phyloP scores from a whole-genome alignment of 1,140 invertebrate genomes.

The Radopholus similis region DNA sequence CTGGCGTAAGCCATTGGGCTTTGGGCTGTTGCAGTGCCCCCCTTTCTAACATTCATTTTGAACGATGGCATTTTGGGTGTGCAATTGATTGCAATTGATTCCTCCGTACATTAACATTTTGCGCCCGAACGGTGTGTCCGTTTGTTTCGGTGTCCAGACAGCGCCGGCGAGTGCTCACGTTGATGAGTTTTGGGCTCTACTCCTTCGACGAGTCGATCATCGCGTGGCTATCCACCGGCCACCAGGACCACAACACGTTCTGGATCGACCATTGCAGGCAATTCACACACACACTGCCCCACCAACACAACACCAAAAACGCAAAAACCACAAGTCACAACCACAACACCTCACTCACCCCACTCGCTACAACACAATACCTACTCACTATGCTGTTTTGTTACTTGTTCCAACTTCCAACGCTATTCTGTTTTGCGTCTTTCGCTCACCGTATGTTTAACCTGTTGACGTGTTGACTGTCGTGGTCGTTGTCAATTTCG shows the following conservation, averaged over 20 bases:
- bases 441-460: too few species aligned
- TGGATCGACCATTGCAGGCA: conserved; percentile 50
- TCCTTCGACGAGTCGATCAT: conserved; percentile 55
- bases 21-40: not conserved
- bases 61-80: conserved; percentile 3
- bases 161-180: conserved; percentile 53
- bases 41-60: conserved; percentile 7
- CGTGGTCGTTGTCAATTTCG: too few species aligned
- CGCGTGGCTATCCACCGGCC: conserved; percentile 50
- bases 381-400: too few species aligned
- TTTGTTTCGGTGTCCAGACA: conserved; percentile 48
- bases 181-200: conserved; percentile 54
- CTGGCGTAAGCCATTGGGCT: conserved; percentile 31
- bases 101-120: conserved; percentile 9
- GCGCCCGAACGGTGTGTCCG: too few species aligned
- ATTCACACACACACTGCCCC: not conserved
- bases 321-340: too few species aligned
- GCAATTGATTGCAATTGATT: not conserved
- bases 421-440: too few species aligned
- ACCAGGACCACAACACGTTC: conserved; percentile 42
- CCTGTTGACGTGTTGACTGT: too few species aligned
- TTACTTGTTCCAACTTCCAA: too few species aligned
- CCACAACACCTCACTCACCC: too few species aligned
- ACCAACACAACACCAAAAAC: too few species aligned
- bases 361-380: too few species aligned